A percentile compares a stretch with the other conserved stretches of the same genome.
phyloP scores from a whole-genome alignment of 2,888 invertebrate genomes.

The Miltochrista miniata region DNA sequence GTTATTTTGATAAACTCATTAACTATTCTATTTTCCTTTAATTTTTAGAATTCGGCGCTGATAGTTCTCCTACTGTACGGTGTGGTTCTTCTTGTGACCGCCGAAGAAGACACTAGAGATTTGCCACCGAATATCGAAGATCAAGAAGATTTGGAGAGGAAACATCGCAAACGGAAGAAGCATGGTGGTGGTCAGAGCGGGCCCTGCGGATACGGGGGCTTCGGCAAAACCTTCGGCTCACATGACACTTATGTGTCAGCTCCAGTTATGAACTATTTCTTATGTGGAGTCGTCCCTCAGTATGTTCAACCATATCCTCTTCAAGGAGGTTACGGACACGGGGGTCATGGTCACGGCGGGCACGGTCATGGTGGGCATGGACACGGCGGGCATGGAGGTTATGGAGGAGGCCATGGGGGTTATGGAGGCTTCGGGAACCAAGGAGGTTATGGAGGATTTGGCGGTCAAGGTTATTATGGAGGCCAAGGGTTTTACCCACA shows the following conservation, averaged over 20 bases:
- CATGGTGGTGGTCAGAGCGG: constrained; percentile 57
- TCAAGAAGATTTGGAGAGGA: constrained; percentile 58
- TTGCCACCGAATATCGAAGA: constrained; percentile 44
- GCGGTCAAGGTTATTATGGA: constrained; percentile 25
- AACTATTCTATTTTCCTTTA: background rate
- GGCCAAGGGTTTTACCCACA: constrained; percentile 23
- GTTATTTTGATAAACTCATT: background rate
- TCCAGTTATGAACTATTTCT: constrained; percentile 72
- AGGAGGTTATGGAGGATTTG: constrained; percentile 29
- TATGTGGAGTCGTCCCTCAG: constrained; percentile 53
- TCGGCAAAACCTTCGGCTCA: constrained; percentile 57
- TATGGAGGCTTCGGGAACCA: constrained; percentile 19
- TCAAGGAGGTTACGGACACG: constrained; percentile 34
- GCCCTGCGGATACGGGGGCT: constrained; percentile 50
- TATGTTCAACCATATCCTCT: constrained; percentile 32
- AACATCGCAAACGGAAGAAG: constrained; percentile 61
- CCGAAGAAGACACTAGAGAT: constrained; percentile 54
- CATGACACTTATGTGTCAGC: constrained; percentile 69
- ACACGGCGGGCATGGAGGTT: constrained; percentile 33
- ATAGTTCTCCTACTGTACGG: constrained; percentile 50
- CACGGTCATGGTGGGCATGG: constrained; percentile 20
- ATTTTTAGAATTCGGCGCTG: constrained; percentile 50
- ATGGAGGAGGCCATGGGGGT: constrained; percentile 30
- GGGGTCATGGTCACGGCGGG: constrained; percentile 35
- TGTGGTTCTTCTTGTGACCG: constrained; percentile 33